Base-by-base conservation (phyloP, 2,888 invertebrate genomes). In the Polyommatus iphigenia region DNA sequence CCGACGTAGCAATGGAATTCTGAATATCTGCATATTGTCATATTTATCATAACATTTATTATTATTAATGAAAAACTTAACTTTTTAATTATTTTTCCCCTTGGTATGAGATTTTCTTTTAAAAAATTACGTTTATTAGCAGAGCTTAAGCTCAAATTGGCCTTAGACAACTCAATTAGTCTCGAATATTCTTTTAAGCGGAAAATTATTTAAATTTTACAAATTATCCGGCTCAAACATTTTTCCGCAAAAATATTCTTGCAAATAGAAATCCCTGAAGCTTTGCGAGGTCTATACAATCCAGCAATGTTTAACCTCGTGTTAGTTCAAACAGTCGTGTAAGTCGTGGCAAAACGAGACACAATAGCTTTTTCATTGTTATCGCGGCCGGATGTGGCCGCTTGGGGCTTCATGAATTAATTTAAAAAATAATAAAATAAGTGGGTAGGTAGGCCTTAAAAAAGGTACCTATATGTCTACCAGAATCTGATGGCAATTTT, bases 161-260 rank as follows among this genome's bases (percentile, higher is more conserved):
- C 67, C 67, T 67, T 67, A 67, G 67, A 67, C 29, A 67, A 29
- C 67, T 67, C 15, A 67, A 67, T 67, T 67, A 67, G 67, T 32
- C 67, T 67, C 29, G 29, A 15, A 67, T 18, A 32, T 18, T 32
- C 62, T 67, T 67, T 15, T 67, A 29, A 67, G 67, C 29, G 67
- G 29, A 67, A 67, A 29, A 72, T 72, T 72, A 72, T 72, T 72
- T 41, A 72, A 72, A 72, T 72, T 72, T 72, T 72, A 20, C 41
- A 72, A 72, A 72, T 72, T 72, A 72, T 41, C 36, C 72, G 72
- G 72, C 72, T 41, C 20, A n/a, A 41, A 75, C 54, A 75, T 77
- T 76, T 79, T 79, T 78, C 15, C 15, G 15, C 29, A 4, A 29
- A 67, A 67, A 67, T 18, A 32, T 29, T 67, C 8, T 67, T 32